Conservation (phyloP, 2,888 invertebrate species). For the Schizaphis graminum region DNA sequence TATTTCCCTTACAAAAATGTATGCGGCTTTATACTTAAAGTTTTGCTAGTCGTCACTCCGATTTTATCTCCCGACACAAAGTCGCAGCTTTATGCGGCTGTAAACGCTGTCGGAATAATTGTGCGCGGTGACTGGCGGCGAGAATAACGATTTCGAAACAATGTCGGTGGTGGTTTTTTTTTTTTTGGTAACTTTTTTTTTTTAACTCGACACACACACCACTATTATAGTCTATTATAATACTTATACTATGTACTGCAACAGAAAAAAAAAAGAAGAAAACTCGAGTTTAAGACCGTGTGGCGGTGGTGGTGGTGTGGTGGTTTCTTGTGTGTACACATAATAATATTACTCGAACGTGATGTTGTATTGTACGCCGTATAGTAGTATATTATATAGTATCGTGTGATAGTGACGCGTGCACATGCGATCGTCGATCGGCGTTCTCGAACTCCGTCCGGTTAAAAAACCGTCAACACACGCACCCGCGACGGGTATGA, state of each 20-base stretch:
- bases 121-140: not conserved
- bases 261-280: not conserved
- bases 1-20: not conserved
- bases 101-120: not conserved
- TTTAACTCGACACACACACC: not conserved
- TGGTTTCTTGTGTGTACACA: not conserved
- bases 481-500: not conserved
- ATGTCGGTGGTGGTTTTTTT: not conserved
- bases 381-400: too few species aligned
- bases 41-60: not conserved
- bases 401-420: not conserved
- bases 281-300: not conserved
- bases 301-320: not conserved
- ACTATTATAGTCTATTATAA: too few species aligned
- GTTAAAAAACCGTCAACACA: not conserved
- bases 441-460: not conserved
- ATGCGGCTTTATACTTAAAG: not conserved
- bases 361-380: too few species aligned
- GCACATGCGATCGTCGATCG: not conserved
- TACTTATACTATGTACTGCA: too few species aligned
- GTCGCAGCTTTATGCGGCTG: not conserved
- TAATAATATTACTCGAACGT: not conserved
- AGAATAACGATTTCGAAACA: constrained; percentile 23
- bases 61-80: constrained; percentile 36
- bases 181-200: not conserved